phyloP scores from a whole-genome alignment of 2,888 invertebrate genomes.

The Tolmerus cingulatus region DNA sequence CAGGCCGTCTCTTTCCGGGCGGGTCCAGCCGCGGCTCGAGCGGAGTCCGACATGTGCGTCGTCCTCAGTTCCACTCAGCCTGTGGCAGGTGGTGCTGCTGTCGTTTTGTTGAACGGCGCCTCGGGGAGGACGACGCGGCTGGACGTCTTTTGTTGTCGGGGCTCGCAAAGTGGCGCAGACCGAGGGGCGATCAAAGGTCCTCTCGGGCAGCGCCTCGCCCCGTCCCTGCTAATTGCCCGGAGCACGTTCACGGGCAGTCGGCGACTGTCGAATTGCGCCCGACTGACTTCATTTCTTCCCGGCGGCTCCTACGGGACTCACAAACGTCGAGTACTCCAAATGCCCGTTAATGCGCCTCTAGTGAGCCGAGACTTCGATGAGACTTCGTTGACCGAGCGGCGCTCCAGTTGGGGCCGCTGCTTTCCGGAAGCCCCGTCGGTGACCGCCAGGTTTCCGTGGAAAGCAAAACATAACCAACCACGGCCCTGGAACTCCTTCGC shows the following conservation, averaged over 20 bases:
- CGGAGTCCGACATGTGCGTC: not conserved
- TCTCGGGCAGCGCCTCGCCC: not conserved
- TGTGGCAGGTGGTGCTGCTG: not conserved
- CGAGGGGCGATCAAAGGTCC: not conserved
- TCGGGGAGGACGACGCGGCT: not conserved
- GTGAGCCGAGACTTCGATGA: not conserved
- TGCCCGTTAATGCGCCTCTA: not conserved
- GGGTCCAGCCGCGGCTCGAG: not conserved
- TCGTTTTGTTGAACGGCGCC: not conserved
- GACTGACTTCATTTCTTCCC: not conserved
- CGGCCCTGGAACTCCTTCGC: not conserved
- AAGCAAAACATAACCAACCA: not conserved
- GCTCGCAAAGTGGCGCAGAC: not conserved
- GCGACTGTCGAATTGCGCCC: not conserved
- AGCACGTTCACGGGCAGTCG: slow-evolving; percentile 13
- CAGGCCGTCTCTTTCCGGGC: not conserved
- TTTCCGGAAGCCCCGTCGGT: not conserved
- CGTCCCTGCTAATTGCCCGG: not conserved
- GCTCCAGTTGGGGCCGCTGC: not conserved
- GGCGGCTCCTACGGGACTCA: not conserved
- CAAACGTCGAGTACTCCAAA: not conserved
- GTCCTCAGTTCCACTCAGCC: not conserved
- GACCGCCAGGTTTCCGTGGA: not conserved
- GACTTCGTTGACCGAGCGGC: not conserved
- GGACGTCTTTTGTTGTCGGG: not conserved